Conservation (phyloP, 1,140 invertebrate species). For the Meloidogyne hapla region DNA sequence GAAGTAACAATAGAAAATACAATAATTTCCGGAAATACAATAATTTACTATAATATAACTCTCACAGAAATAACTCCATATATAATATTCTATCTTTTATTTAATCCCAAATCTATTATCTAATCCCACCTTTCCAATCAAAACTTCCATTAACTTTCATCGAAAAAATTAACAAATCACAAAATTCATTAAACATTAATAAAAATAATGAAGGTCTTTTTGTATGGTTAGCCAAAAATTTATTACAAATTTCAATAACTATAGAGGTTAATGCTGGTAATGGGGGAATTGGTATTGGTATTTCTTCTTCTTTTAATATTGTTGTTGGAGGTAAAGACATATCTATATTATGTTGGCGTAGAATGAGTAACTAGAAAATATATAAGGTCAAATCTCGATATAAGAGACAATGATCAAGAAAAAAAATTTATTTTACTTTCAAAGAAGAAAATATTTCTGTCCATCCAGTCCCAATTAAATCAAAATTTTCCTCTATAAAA, state of each 20-base stretch:
- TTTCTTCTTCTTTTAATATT: neutral
- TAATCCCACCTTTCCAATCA: neutral
- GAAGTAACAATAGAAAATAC: too few relatives aligned
- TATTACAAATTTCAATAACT: constrained; percentile 15
- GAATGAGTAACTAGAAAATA: neutral
- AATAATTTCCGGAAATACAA: too few relatives aligned
- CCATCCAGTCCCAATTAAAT: constrained; percentile 16
- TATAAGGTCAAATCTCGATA: too few relatives aligned
- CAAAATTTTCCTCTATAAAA: constrained; percentile 8
- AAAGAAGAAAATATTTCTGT: neutral
- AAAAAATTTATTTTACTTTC: neutral
- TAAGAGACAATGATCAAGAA: too few relatives aligned
- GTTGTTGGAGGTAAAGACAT: neutral
- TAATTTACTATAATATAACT: too few relatives aligned
- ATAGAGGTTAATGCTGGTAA: neutral
- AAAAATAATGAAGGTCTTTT: neutral
- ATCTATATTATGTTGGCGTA: neutral
- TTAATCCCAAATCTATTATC: too few relatives aligned
- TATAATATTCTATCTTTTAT: too few relatives aligned
- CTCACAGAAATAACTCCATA: too few relatives aligned
- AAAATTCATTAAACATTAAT: neutral
- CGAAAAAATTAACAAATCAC: neutral
- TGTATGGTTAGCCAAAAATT: constrained; percentile 8
- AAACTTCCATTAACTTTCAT: neutral
- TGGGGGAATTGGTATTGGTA: neutral